A percentile compares a stretch with the other conserved stretches of the same genome.
Evolutionary conservation across 1,140 invertebrate genomes (phyloP).

Genomic region (Lanistes nyassanus): DNA sequence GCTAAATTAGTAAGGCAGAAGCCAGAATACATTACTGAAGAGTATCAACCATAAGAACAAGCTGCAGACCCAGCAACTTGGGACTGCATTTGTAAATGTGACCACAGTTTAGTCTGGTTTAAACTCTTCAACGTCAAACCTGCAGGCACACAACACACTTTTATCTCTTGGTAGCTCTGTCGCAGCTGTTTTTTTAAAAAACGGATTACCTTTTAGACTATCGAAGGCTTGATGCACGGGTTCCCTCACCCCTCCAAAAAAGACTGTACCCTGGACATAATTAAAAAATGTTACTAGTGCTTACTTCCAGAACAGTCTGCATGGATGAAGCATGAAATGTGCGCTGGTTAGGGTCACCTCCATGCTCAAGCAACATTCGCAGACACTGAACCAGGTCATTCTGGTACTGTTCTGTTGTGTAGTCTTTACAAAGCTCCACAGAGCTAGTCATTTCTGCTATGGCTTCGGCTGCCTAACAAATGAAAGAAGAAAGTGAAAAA

Average conservation of each 20-base stretch:
- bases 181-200: too few species aligned
- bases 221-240: too few species aligned
- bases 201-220: too few species aligned
- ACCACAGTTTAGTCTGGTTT: too few species aligned
- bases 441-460: slow-evolving; percentile 14
- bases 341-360: slow-evolving; percentile 6
- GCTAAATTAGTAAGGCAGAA: too few species aligned
- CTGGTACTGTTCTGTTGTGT: slow-evolving; percentile 21
- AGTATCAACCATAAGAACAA: too few species aligned
- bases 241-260: neutral
- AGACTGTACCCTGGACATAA: neutral
- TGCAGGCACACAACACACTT: too few species aligned
- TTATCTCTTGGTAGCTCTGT: too few species aligned
- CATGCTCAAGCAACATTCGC: slow-evolving; percentile 3
- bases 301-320: neutral
- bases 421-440: neutral
- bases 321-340: neutral
- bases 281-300: neutral
- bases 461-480: slow-evolving; percentile 11
- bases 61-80: too few species aligned
- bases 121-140: too few species aligned
- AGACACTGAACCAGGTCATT: slow-evolving; percentile 12
- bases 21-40: too few species aligned
- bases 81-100: too few species aligned
- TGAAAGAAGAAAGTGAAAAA: neutral